Evolutionary conservation across 2,113 vertebrate genomes (phyloP), one percentile per base, ranked within the genome.

Genomic region (Sinocyclocheilus anshuiensis): DNA sequence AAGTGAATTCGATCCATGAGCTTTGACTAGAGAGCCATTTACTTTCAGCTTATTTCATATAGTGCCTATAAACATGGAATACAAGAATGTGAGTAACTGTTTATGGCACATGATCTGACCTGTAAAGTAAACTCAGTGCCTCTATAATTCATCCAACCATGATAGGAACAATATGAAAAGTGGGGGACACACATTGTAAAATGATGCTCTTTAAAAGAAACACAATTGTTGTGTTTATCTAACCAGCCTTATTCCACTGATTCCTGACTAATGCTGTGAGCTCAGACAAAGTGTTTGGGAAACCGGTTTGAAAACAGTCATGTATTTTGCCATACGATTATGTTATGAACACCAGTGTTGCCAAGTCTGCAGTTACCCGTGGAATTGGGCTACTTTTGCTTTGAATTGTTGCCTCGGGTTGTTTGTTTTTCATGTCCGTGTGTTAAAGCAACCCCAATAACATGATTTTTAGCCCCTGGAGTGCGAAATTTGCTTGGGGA

Each of bases 1-100:
- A 75, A 86, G 57, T 36, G 69, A 74, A 75, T 59, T 82, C 39
- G 42, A 83, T 83, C 81, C 63, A 71, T 69, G 67, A n/a, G 80
- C 69, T 65, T 75, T 82, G 67, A 86, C 74, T 29, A 65, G 69
- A 82, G 55, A 24, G 18, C 59, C 69, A 65, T 57, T 86, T 76
- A 63, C 39, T 42, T 74, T 59, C 50, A 72, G 18, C 29, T 69
- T 33, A 36, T 69, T 69, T 36, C 16, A 69, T 33, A 10, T 33
- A 10, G 8, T 59, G 55, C 57, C 57, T 59, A 18, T 69, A 36
- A 36, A 36, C 29, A 18, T 20, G 67, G 29, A 71, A 36, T 36
- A 69, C 1, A 18, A 15, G 6, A 16, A 69, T 33, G 29, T 18
- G 1, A 29, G 63, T 16, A 67, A 67, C 24, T 7, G 26, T 29